Conservation (phyloP, 2,113 vertebrate genomes). For the Gymnocephalus cernua region DNA sequence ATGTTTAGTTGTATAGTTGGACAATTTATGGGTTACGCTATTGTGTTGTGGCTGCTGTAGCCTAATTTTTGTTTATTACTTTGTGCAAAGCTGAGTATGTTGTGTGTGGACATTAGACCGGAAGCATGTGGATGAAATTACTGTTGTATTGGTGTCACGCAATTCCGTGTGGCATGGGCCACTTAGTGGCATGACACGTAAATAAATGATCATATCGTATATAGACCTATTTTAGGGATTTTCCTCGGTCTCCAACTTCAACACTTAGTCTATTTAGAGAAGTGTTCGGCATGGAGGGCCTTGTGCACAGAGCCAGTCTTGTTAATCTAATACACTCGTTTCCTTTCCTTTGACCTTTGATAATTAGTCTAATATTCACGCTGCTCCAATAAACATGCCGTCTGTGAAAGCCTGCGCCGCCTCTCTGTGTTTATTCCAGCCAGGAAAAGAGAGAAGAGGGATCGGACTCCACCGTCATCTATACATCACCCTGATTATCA, state of each 20-base stretch:
- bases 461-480: constrained; percentile 24
- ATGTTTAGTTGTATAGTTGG: too few species aligned
- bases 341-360: background rate
- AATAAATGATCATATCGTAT: too few species aligned
- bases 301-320: background rate
- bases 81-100: too few species aligned
- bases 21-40: too few species aligned
- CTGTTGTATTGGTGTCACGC: too few species aligned
- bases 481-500: constrained; percentile 26
- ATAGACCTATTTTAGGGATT: background rate
- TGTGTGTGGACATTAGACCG: too few species aligned
- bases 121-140: too few species aligned
- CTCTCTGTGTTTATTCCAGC: constrained; percentile 50
- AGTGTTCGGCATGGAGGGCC: background rate
- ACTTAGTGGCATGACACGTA: too few species aligned
- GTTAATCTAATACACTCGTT: constrained; percentile 5
- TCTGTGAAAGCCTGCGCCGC: background rate
- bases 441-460: too few species aligned
- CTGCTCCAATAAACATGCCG: constrained; percentile 56
- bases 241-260: background rate
- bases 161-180: too few species aligned
- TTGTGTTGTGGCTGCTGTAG: too few species aligned
- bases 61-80: too few species aligned
- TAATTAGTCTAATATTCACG: background rate
- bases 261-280: background rate